Percentiles rank a stretch among this genome's conserved stretches.
Evolutionary conservation across 2,797 vertebrate genomes (phyloP).

Genomic region (Tachyglossus aculeatus): DNA sequence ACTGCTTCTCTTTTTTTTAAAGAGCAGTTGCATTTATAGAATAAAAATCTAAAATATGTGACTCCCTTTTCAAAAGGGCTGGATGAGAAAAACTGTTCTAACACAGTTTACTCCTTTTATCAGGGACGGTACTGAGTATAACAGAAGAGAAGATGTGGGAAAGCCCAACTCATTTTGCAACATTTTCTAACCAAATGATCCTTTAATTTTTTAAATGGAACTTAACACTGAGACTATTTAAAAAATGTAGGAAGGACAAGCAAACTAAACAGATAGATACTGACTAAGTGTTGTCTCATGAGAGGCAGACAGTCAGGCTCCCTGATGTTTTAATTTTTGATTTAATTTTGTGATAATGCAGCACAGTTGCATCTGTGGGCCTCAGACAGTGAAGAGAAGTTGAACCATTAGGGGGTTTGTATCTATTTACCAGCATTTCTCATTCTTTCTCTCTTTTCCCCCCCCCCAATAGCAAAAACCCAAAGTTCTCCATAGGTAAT

Average conservation of each 20-base stretch:
- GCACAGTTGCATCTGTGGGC: slow-evolving; percentile 53
- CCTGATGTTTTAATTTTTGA: slow-evolving; percentile 77
- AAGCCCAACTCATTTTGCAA: slow-evolving; percentile 13
- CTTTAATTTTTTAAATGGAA: slow-evolving; percentile 29
- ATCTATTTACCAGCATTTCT: slow-evolving; percentile 29
- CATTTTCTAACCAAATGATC: slow-evolving; percentile 4
- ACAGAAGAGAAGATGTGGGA: slow-evolving; percentile 13
- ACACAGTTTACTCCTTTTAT: no score
- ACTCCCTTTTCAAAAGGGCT: no score
- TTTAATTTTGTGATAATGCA: slow-evolving; percentile 78
- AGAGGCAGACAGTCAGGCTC: slow-evolving; percentile 72
- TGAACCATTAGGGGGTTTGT: slow-evolving; percentile 47
- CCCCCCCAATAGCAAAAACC: slow-evolving; percentile 33
- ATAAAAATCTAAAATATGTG: no score
- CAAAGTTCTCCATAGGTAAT: slow-evolving; percentile 28
- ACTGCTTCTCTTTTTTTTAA: no score
- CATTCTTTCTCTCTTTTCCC: neutral
- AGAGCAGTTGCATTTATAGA: no score
- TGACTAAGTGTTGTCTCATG: slow-evolving; percentile 68
- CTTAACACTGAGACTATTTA: slow-evolving; percentile 37
- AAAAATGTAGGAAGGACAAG: slow-evolving; percentile 43
- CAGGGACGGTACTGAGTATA: neutral
- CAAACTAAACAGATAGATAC: slow-evolving; percentile 52
- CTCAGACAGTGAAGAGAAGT: slow-evolving; percentile 53
- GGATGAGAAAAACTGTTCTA: no score